A percentile compares a stretch with the other conserved stretches of the same genome.
Conservation (phyloP, 2,888 invertebrate species). For the Mythimna lalbum region DNA sequence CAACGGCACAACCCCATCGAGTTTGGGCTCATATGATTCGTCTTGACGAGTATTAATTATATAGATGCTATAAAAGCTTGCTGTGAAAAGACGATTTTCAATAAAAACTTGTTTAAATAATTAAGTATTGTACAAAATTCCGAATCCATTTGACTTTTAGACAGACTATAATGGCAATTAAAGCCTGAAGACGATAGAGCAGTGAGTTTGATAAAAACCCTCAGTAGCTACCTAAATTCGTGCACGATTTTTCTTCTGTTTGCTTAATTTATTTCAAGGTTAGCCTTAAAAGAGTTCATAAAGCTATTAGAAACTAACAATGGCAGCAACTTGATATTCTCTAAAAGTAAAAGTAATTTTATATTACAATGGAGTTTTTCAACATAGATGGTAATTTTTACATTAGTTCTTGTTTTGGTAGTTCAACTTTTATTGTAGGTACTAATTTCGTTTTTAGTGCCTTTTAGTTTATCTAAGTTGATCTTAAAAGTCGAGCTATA, state of each 20-base stretch:
- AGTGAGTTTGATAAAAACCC: not conserved
- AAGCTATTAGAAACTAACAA: conserved; percentile 29
- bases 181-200: not conserved
- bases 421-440: not conserved
- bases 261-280: conserved; percentile 43
- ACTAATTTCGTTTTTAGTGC: not conserved
- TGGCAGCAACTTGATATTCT: conserved; percentile 18
- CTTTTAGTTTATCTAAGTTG: not conserved
- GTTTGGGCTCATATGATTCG: too few species aligned
- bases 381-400: not conserved
- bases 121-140: too few species aligned
- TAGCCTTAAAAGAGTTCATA: conserved; percentile 35
- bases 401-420: conserved; percentile 11
- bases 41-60: too few species aligned
- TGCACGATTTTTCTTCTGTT: conserved; percentile 24
- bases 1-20: too few species aligned
- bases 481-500: not conserved
- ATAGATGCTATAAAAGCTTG: too few species aligned
- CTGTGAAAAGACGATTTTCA: too few species aligned
- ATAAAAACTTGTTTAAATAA: too few species aligned
- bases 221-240: not conserved
- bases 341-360: conserved; percentile 26
- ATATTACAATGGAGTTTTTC: conserved; percentile 11
- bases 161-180: too few species aligned
- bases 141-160: too few species aligned